These are phyloP conservation scores for Barypeithes pellucidus DNA, from an alignment of 2,888 invertebrate genomes.

Conservation along the genomic window DNA sequence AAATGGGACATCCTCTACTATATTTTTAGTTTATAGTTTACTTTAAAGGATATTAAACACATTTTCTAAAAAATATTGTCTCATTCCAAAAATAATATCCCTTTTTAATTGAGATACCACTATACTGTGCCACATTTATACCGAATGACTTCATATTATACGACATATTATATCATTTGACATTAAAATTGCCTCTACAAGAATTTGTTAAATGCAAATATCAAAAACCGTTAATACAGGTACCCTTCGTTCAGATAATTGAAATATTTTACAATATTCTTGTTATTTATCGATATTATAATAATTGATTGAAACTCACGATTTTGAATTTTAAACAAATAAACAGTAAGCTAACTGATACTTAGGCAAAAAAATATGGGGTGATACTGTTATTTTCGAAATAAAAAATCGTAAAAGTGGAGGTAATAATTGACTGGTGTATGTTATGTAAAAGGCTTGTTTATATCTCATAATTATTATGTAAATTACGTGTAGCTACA, in stretches of 20 bases:
- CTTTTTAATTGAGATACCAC: too few species aligned
- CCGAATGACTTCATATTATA: too few species aligned
- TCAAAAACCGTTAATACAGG: conserved; percentile 39
- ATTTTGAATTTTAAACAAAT: conserved; percentile 34
- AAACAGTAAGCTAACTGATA: conserved; percentile 30
- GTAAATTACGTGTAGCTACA: conserved; percentile 26
- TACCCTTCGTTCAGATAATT: conserved; percentile 43
- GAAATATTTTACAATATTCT: conserved; percentile 36
- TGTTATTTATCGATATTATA: conserved; percentile 32
- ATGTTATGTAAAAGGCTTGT: conserved; percentile 29
- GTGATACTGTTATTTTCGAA: conserved; percentile 28
- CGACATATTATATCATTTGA: conserved; percentile 41
- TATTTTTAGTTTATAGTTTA: too few species aligned
- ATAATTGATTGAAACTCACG: conserved; percentile 31
- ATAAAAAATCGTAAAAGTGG: conserved; percentile 22
- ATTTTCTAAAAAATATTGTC: too few species aligned
- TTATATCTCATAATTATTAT: conserved; percentile 36
- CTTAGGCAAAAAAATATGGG: conserved; percentile 18
- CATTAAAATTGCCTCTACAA: conserved; percentile 40
- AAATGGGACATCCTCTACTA: too few species aligned
- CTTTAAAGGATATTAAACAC: too few species aligned
- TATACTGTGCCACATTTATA: too few species aligned
- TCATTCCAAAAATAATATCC: too few species aligned
- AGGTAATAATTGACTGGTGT: conserved; percentile 9
- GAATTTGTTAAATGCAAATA: conserved; percentile 35